Evolutionary conservation across 2,113 vertebrate species (phyloP).

Genomic region (Oreochromis niloticus): DNA sequence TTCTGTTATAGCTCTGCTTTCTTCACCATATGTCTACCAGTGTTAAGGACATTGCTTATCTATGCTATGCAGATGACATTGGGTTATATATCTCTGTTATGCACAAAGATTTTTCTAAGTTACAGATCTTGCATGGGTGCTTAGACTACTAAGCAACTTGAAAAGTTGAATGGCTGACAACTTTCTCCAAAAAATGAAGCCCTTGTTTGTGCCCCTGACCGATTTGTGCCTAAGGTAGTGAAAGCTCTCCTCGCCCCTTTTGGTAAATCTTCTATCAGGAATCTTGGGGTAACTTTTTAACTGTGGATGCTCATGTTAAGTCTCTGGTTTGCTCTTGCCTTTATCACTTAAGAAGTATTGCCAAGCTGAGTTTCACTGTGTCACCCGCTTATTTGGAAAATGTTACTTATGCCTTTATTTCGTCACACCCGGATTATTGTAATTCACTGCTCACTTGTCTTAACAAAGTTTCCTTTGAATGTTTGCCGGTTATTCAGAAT

Average conservation of each 20-base stretch:
- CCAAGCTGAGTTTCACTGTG: background rate
- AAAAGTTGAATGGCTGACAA: background rate
- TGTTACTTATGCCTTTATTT: background rate
- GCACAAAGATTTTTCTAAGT: background rate
- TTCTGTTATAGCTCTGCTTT: background rate
- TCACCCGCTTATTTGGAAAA: background rate
- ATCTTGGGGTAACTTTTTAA: background rate
- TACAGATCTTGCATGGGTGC: background rate
- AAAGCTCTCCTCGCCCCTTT: background rate
- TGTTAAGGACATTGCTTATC: background rate
- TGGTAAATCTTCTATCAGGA: background rate
- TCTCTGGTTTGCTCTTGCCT: background rate
- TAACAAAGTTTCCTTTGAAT: background rate
- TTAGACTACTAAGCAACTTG: background rate
- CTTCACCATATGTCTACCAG: background rate
- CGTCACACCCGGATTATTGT: accelerated
- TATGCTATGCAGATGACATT: background rate
- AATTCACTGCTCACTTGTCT: background rate
- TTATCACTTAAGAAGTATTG: background rate
- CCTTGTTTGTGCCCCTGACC: background rate
- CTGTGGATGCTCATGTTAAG: background rate
- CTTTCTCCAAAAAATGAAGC: background rate
- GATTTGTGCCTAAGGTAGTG: background rate
- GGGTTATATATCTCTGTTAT: background rate
- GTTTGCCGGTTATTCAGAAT: background rate